Conservation (phyloP, 2,113 vertebrate genomes). For the Anoplopoma fimbria region DNA sequence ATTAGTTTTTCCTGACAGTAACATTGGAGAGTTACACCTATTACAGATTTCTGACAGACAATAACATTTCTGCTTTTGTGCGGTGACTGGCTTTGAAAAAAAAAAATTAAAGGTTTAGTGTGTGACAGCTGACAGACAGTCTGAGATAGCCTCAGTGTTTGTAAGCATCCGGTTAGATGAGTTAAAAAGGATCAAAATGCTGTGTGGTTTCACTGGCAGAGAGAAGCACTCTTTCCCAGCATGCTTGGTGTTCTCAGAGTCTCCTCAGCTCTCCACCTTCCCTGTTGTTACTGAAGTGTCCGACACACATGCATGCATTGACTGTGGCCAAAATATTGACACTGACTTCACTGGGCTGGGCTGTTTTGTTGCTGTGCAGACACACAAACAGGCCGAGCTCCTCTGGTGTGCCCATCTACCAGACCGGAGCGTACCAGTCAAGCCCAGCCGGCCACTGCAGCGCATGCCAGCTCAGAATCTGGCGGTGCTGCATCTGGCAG, state of each 20-base stretch:
- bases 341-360: constrained; percentile 36
- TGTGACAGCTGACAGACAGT: constrained; percentile 70
- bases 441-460: constrained; percentile 48
- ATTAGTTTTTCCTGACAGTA: constrained; percentile 67
- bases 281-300: constrained; percentile 54
- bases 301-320: constrained; percentile 56
- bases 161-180: constrained; percentile 60
- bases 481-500: constrained; percentile 40
- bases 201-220: constrained; percentile 63
- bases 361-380: constrained; percentile 63
- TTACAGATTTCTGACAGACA: constrained; percentile 55
- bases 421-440: constrained; percentile 52
- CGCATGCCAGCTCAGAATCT: constrained; percentile 55
- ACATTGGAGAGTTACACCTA: constrained; percentile 52
- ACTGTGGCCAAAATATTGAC: constrained; percentile 49
- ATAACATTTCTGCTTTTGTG: constrained; percentile 49
- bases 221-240: constrained; percentile 57
- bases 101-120: constrained; percentile 37
- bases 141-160: constrained; percentile 52
- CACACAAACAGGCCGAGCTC: constrained; percentile 66
- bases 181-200: constrained; percentile 74
- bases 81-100: constrained; percentile 44
- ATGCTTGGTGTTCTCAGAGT: constrained; percentile 55
- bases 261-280: constrained; percentile 47
- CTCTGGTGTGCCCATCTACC: constrained; percentile 51